Evolutionary conservation across 2,888 invertebrate species (phyloP).

Genomic region (Trimorus sp.): DNA sequence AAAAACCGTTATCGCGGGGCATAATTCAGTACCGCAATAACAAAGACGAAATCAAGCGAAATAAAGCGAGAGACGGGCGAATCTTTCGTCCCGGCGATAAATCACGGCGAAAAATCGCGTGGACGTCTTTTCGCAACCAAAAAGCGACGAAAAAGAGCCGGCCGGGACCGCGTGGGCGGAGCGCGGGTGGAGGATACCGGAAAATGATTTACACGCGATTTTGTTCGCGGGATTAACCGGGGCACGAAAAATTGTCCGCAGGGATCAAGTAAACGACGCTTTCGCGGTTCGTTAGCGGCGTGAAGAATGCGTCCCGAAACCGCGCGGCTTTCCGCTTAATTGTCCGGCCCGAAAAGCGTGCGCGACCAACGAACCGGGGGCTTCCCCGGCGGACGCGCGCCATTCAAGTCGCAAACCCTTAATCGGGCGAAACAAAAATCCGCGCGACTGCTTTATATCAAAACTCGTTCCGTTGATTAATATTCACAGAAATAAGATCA

Average conservation of each 20-base stretch:
- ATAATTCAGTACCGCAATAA: conserved; percentile 60
- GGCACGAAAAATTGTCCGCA: conserved; percentile 4
- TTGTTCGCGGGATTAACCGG: neutral
- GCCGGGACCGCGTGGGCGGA: conserved; percentile 38
- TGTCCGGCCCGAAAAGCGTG: neutral
- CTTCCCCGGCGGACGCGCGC: neutral
- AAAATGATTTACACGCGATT: conserved; percentile 59
- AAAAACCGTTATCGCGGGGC: conserved; percentile 55
- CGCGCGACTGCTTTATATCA: conserved; percentile 37
- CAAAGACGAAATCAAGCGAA: conserved; percentile 61
- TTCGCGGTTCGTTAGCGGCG: neutral
- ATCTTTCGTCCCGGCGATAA: conserved; percentile 60
- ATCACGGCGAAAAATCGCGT: conserved; percentile 59
- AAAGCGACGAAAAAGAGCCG: conserved; percentile 48
- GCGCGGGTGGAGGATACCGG: conserved; percentile 9
- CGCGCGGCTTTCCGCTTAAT: no score
- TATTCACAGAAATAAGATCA: conserved; percentile 62
- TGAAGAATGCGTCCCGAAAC: no score
- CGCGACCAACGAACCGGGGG: conserved; percentile 27
- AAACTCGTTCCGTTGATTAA: conserved; percentile 59
- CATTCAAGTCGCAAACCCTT: conserved; percentile 18
- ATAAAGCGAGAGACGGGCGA: conserved; percentile 39
- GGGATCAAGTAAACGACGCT: neutral
- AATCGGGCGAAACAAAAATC: conserved; percentile 45
- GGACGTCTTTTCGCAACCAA: conserved; percentile 51